These are phyloP conservation scores for Oscheius sp. DNA, from an alignment of 1,140 invertebrate genomes.

Conservation along the genomic window DNA sequence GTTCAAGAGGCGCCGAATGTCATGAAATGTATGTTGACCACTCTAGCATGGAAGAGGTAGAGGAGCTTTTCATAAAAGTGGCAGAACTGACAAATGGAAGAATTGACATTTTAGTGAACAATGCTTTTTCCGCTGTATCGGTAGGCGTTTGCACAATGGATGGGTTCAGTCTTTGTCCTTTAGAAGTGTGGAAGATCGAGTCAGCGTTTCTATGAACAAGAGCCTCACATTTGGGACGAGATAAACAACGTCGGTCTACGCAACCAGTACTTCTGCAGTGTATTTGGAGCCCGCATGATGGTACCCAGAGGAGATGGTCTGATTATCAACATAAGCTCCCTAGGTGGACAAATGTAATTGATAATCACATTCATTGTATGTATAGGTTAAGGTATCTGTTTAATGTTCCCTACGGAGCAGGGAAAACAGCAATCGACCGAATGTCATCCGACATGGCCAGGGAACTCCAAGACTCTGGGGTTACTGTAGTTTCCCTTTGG, in stretches of 20 bases:
- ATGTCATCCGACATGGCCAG: slow-evolving; percentile 64
- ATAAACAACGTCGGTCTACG: slow-evolving; percentile 64
- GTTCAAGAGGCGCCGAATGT: slow-evolving; percentile 59
- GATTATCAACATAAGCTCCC: slow-evolving; percentile 64
- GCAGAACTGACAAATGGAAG: slow-evolving; percentile 61
- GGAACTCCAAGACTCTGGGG: slow-evolving; percentile 62
- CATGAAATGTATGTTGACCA: slow-evolving; percentile 64
- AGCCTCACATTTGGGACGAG: slow-evolving; percentile 59
- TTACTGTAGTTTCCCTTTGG: slow-evolving; percentile 64
- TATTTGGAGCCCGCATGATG: slow-evolving; percentile 64
- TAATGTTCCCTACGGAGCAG: slow-evolving; percentile 61
- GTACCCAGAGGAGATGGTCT: slow-evolving; percentile 61
- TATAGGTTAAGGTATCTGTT: slow-evolving; percentile 61
- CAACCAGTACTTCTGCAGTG: slow-evolving; percentile 43
- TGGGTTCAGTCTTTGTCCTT: slow-evolving; percentile 19
- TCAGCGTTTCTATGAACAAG: slow-evolving; percentile 62
- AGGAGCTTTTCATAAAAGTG: slow-evolving; percentile 62
- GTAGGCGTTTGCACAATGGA: neutral
- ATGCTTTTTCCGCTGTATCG: slow-evolving; percentile 63
- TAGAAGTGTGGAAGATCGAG: slow-evolving; percentile 42
- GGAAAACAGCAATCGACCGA: slow-evolving; percentile 54
- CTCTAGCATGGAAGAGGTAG: slow-evolving; percentile 61
- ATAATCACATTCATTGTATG: neutral
- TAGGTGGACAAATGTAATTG: slow-evolving; percentile 57
- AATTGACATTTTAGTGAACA: slow-evolving; percentile 65